A percentile compares a stretch with the other conserved stretches of the same genome.
phyloP scores from a whole-genome alignment of 2,888 invertebrate genomes.

The Hypena proboscidalis region DNA sequence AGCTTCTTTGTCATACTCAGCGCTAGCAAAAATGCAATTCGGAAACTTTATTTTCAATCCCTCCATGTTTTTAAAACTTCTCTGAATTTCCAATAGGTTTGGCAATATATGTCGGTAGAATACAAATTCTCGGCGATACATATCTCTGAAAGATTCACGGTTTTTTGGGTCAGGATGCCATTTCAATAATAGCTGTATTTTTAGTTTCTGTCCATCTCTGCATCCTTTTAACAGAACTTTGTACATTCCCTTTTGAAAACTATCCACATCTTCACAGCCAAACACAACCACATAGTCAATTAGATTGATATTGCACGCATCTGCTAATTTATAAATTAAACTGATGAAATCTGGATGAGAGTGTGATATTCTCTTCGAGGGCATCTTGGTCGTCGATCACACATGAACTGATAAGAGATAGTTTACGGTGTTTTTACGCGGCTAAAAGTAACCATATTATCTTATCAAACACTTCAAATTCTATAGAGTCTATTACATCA shows the following conservation, averaged over 20 bases:
- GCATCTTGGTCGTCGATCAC: constrained; percentile 49
- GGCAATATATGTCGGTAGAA: constrained; percentile 56
- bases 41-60: constrained; percentile 69
- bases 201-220: constrained; percentile 57
- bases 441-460: constrained; percentile 18
- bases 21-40: constrained; percentile 59
- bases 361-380: constrained; percentile 62
- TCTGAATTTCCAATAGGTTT: constrained; percentile 58
- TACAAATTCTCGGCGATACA: constrained; percentile 59
- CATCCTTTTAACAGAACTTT: constrained; percentile 56
- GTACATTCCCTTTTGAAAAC: constrained; percentile 54
- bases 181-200: constrained; percentile 54
- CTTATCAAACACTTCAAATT: constrained; percentile 24
- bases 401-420: constrained; percentile 31
- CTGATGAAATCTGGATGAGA: constrained; percentile 57
- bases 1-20: constrained; percentile 59
- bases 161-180: constrained; percentile 59
- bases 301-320: constrained; percentile 49
- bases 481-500: constrained; percentile 10
- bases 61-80: constrained; percentile 56
- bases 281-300: constrained; percentile 50
- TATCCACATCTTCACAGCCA: constrained; percentile 62
- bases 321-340: constrained; percentile 59
- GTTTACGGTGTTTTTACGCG: constrained; percentile 14
- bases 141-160: constrained; percentile 56